Evolutionary conservation across 1,140 invertebrate species (phyloP).

Genomic region (Ceratina australensis): DNA sequence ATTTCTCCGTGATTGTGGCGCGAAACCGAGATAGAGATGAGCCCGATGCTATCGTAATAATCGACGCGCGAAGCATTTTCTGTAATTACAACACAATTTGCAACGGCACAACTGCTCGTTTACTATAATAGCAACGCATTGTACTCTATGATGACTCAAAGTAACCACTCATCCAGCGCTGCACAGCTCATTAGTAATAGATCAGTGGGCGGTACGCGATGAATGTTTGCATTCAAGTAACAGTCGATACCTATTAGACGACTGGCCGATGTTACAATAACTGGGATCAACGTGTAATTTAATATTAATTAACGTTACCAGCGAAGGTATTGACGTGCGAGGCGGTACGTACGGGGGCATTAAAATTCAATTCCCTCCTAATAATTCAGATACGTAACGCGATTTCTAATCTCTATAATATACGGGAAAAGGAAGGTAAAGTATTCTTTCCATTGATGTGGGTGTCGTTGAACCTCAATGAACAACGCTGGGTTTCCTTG

Average conservation of each 20-base stretch:
- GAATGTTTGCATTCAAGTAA: constrained; percentile 37
- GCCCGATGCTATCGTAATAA: neutral
- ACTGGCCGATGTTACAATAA: constrained; percentile 34
- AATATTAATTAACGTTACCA: constrained; percentile 33
- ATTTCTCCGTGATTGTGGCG: too few relatives aligned
- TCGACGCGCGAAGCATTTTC: neutral
- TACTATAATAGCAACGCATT: constrained; percentile 7
- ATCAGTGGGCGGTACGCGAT: constrained; percentile 12
- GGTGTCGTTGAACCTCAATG: too few relatives aligned
- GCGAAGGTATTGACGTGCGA: constrained; percentile 14
- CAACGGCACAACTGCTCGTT: neutral
- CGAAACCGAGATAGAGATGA: neutral
- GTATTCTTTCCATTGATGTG: too few relatives aligned
- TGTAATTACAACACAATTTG: constrained; percentile 8
- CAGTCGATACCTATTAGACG: constrained; percentile 45
- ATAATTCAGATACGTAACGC: too few relatives aligned
- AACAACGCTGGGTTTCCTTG: too few relatives aligned
- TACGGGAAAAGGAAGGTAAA: too few relatives aligned
- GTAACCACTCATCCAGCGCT: constrained; percentile 21
- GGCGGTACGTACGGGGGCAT: constrained; percentile 4
- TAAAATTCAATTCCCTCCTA: neutral
- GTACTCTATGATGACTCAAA: neutral
- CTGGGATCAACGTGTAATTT: constrained; percentile 29
- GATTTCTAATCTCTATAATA: too few relatives aligned
- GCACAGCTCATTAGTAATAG: constrained; percentile 31